A percentile compares a stretch with the other conserved stretches of the same genome.
phyloP scores from a whole-genome alignment of 92 coral and sea anemone genomes.

The Paragorgia papillata region DNA sequence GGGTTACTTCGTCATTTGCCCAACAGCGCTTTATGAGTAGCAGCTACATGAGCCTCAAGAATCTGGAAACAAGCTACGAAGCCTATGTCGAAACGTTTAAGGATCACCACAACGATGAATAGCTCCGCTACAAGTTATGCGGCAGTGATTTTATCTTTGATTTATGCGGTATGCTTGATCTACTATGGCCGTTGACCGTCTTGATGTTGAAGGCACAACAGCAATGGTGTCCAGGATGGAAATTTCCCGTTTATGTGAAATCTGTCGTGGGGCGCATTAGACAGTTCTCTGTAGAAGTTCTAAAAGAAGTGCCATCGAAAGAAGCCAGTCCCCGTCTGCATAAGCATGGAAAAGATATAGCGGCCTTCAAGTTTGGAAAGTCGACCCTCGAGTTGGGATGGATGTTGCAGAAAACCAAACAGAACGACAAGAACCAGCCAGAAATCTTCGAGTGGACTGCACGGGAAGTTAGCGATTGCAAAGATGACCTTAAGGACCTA shows the following conservation, averaged over 20 bases:
- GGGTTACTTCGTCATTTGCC: conserved; percentile 20
- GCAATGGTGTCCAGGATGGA: conserved; percentile 38
- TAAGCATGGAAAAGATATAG: conserved; percentile 13
- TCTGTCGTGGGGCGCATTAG: conserved; percentile 1
- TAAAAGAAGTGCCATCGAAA: neutral
- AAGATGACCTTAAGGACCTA: conserved; percentile 7
- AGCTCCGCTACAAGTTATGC: conserved; percentile 25
- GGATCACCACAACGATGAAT: conserved; percentile 25
- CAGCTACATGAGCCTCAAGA: conserved; percentile 29
- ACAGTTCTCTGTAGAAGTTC: conserved; percentile 12
- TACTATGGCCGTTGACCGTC: neutral
- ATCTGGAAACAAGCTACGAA: no score
- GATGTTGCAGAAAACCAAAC: neutral
- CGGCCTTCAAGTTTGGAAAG: neutral
- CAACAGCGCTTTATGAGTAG: conserved; percentile 32
- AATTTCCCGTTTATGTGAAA: conserved; percentile 21
- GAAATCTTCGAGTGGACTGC: neutral
- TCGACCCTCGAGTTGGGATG: conserved; percentile 23
- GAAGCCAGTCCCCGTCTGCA: conserved; percentile 30
- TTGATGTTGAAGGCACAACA: conserved; percentile 27
- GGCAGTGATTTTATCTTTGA: conserved; percentile 32
- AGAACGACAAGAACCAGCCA: neutral
- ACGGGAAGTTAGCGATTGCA: conserved; percentile 1
- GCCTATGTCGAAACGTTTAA: conserved; percentile 29
- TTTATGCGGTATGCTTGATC: conserved; percentile 30